Percentiles rank a stretch among this genome's conserved stretches.
Conservation (phyloP, 1,140 invertebrate species). For the Melitaea cinxia region DNA sequence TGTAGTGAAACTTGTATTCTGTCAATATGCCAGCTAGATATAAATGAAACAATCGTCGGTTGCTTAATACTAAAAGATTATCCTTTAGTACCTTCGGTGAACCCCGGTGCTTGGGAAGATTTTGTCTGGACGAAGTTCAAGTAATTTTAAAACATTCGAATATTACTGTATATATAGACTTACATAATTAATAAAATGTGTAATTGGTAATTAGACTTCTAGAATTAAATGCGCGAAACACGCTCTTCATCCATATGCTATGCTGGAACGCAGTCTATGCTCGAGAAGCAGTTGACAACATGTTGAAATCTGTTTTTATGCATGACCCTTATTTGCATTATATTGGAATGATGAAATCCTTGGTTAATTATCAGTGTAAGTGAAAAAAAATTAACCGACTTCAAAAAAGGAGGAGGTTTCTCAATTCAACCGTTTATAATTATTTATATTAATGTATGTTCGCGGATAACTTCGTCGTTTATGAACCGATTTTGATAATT, state of each 20-base stretch:
- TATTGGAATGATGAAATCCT: slow-evolving; percentile 80
- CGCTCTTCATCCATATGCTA: slow-evolving; percentile 82
- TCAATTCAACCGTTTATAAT: too few species aligned
- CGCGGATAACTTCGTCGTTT: too few species aligned
- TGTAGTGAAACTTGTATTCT: slow-evolving; percentile 72
- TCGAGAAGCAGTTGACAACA: slow-evolving; percentile 73
- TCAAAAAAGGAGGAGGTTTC: too few species aligned
- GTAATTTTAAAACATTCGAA: slow-evolving; percentile 41
- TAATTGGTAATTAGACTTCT: slow-evolving; percentile 42
- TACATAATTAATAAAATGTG: not conserved
- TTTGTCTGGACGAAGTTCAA: slow-evolving; percentile 81
- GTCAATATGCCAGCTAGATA: slow-evolving; percentile 72
- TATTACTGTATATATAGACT: too few species aligned
- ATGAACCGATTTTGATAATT: too few species aligned
- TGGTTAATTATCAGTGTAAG: slow-evolving; percentile 63
- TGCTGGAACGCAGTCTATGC: slow-evolving; percentile 78
- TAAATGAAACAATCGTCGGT: slow-evolving; percentile 68
- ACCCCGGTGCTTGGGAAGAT: slow-evolving; percentile 77
- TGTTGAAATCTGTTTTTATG: slow-evolving; percentile 81
- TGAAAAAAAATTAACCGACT: not conserved
- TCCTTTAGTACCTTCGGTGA: slow-evolving; percentile 79
- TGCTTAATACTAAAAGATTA: slow-evolving; percentile 79
- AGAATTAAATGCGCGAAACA: slow-evolving; percentile 75
- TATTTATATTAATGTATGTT: too few species aligned
- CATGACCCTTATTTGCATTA: slow-evolving; percentile 74